These are phyloP conservation scores for Abrostola triplasia DNA, from an alignment of 2,888 invertebrate species.

Conservation along the genomic window DNA sequence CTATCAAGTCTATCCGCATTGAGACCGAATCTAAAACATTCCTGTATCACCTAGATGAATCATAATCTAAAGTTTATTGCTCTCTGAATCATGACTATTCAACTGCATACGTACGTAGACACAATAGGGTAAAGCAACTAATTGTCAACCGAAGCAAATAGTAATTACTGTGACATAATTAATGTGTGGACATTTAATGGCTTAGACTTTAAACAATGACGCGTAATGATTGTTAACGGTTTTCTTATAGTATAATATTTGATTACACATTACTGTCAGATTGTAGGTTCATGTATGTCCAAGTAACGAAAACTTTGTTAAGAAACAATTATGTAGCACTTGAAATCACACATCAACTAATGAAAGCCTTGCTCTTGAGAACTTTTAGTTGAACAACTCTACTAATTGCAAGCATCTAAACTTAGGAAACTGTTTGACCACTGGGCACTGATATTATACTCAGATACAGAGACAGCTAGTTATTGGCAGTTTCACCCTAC, in stretches of 20 bases:
- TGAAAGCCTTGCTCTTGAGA: constrained; percentile 1
- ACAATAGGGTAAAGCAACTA: constrained; percentile 41
- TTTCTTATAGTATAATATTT: constrained; percentile 13
- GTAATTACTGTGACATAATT: constrained; percentile 55
- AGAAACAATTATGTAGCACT: background rate
- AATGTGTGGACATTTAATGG: constrained; percentile 35
- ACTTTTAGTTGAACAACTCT: constrained; percentile 17
- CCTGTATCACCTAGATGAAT: constrained; percentile 63
- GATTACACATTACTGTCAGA: constrained; percentile 18
- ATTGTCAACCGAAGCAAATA: constrained; percentile 47
- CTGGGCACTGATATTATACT: constrained; percentile 8
- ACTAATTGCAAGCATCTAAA: constrained; percentile 24
- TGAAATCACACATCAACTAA: background rate
- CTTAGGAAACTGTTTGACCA: constrained; percentile 14
- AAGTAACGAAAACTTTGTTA: background rate
- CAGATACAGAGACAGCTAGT: constrained; percentile 4
- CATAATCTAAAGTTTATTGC: constrained; percentile 76
- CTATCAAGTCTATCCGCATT: constrained; percentile 18
- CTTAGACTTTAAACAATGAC: constrained; percentile 33
- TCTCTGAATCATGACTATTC: constrained; percentile 72
- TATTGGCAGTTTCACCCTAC: constrained; percentile 48
- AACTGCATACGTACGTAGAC: constrained; percentile 34
- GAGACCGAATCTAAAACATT: constrained; percentile 37
- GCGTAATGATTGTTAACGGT: constrained; percentile 36
- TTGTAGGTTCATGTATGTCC: background rate